A percentile compares a stretch with the other conserved stretches of the same genome.
Evolutionary conservation across 1,140 invertebrate genomes (phyloP).

Genomic region (Kradibia gibbosae): DNA sequence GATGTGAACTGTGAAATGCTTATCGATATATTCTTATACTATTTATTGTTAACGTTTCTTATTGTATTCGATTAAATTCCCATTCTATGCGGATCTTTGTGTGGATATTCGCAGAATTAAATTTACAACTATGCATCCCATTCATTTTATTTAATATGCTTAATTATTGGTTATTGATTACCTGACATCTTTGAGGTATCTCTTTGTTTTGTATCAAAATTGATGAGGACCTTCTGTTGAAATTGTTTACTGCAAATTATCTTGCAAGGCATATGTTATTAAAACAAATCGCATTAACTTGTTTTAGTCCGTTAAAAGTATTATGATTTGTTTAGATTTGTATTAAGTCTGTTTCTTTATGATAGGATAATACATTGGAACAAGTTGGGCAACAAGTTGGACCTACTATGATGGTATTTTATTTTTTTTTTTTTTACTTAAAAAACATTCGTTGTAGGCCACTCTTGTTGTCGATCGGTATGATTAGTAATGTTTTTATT

Average conservation of each 20-base stretch:
- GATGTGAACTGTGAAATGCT: too few species aligned
- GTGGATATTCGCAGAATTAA: too few species aligned
- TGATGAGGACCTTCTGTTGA: too few species aligned
- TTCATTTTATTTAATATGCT: not conserved
- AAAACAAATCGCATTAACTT: too few species aligned
- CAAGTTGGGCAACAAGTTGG: slow-evolving; percentile 42
- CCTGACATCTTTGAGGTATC: too few species aligned
- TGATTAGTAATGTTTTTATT: not conserved
- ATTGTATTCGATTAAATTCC: too few species aligned
- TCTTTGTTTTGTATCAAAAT: too few species aligned
- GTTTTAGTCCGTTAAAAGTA: not conserved
- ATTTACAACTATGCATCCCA: not conserved
- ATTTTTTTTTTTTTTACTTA: slow-evolving; percentile 3
- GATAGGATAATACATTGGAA: slow-evolving; percentile 27
- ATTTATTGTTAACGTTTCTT: not conserved
- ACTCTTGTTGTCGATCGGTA: not conserved
- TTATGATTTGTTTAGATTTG: not conserved
- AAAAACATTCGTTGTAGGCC: not conserved
- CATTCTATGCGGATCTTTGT: too few species aligned
- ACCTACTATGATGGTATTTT: slow-evolving; percentile 41
- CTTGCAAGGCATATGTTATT: too few species aligned
- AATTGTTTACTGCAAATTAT: too few species aligned
- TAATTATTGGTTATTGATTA: not conserved
- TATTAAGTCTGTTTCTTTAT: not conserved
- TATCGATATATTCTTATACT: not conserved